Conservation (phyloP, 2,113 vertebrate genomes). For the Chloroceryle aenea region DNA sequence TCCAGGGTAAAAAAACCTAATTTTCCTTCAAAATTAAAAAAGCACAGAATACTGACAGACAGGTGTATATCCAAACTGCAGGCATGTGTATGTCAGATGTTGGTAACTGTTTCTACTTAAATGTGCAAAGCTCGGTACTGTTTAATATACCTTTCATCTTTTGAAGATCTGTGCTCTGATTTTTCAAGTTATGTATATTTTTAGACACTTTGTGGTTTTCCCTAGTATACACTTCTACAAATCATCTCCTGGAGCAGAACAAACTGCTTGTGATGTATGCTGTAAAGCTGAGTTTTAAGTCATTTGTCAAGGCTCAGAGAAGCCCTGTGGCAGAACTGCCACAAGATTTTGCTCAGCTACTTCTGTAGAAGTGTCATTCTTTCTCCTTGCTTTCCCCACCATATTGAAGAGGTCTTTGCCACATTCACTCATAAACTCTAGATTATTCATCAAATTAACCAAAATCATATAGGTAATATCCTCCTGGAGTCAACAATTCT, state of each 20-base stretch:
- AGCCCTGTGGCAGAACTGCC: not conserved
- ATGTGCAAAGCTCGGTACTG: not conserved
- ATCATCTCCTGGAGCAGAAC: not conserved
- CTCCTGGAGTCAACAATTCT: not conserved
- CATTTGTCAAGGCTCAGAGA: not conserved
- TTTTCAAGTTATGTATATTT: slow-evolving; percentile 7
- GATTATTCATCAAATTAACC: not conserved
- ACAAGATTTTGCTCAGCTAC: not conserved
- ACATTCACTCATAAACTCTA: not conserved
- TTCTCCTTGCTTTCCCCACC: not conserved
- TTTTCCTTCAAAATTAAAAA: not conserved
- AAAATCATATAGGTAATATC: not conserved
- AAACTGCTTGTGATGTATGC: not conserved
- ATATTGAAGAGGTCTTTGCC: not conserved
- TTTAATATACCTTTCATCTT: not conserved
- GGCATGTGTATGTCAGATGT: not conserved
- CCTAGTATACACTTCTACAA: not conserved
- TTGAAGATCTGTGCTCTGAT: not conserved
- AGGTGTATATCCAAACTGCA: not conserved
- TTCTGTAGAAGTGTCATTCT: not conserved
- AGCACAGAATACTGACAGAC: not conserved
- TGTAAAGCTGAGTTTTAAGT: not conserved
- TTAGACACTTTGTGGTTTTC: not conserved
- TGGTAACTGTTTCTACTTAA: not conserved
- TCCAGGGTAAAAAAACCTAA: not conserved